Conservation (phyloP, 2,113 vertebrate species). For the Lepus europaeus region DNA sequence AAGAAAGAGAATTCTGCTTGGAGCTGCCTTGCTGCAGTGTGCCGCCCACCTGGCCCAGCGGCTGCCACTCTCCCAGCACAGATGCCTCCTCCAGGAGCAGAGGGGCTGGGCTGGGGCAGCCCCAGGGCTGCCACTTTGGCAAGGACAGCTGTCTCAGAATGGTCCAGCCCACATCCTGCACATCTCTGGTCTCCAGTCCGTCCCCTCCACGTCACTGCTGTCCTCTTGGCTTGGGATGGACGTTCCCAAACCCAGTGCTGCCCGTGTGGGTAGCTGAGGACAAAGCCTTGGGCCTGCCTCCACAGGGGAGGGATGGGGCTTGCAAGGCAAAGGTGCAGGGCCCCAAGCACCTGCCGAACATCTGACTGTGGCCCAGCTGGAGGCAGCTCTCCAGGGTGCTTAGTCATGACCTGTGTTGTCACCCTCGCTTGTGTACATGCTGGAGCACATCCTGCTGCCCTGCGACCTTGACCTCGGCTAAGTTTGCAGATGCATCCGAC, state of each 20-base stretch:
- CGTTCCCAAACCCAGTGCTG: background rate
- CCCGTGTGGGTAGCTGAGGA: background rate
- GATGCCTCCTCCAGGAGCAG: background rate
- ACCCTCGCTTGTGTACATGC: background rate
- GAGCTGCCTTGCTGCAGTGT: slow-evolving; percentile 72
- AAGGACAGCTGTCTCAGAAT: background rate
- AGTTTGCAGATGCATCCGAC: background rate
- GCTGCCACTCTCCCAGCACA: background rate
- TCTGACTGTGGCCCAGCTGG: background rate
- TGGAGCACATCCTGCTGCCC: background rate
- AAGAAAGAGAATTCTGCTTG: slow-evolving; percentile 41
- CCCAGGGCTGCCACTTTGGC: background rate
- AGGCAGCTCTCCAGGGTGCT: background rate
- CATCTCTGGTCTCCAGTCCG: background rate
- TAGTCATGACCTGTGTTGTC: background rate
- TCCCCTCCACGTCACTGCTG: too few relatives aligned
- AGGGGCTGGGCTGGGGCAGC: too few relatives aligned
- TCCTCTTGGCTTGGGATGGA: background rate
- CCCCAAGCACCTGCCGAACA: background rate
- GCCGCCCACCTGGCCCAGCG: slow-evolving; percentile 19
- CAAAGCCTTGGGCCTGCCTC: background rate
- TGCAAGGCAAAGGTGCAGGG: background rate
- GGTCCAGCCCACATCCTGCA: too few relatives aligned
- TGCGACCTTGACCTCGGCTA: background rate
- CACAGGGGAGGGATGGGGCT: background rate